Conservation (phyloP, 2,113 vertebrate species). For the Sapajus apella region DNA sequence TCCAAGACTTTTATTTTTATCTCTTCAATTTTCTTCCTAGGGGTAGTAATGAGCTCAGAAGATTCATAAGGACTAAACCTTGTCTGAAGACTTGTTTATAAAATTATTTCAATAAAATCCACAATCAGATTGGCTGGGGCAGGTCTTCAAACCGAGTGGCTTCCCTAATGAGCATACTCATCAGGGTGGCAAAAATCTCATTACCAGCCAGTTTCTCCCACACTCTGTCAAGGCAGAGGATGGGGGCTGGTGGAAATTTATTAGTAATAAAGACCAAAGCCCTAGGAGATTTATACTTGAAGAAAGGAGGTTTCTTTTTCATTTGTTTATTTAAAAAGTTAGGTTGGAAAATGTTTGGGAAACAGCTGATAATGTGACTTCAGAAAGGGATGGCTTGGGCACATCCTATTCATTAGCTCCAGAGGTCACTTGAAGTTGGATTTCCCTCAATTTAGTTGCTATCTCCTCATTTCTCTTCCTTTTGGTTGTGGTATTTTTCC, state of each 20-base stretch:
- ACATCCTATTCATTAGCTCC: constrained; percentile 5
- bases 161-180: constrained; percentile 66
- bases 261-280: constrained; percentile 70
- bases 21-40: constrained; percentile 70
- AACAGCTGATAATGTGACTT: constrained; percentile 48
- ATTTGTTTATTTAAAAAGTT: constrained; percentile 74
- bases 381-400: constrained; percentile 13
- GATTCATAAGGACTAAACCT: constrained; percentile 65
- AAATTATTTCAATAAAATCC: constrained; percentile 82
- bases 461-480: constrained; percentile 1
- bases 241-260: constrained; percentile 15
- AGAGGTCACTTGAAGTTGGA: background rate
- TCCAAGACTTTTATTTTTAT: constrained; percentile 76
- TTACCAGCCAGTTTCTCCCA: constrained; percentile 66
- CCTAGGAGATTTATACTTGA: constrained; percentile 15
- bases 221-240: constrained; percentile 42
- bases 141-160: constrained; percentile 45
- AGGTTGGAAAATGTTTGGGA: constrained; percentile 49
- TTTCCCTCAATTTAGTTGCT: background rate
- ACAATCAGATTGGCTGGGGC: constrained; percentile 62
- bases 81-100: constrained; percentile 80
- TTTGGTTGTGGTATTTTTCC: background rate
- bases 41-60: constrained; percentile 65
- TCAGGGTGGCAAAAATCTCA: constrained; percentile 54
- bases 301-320: constrained; percentile 52